Conservation (phyloP, 2,888 invertebrate species). For the Idaea dimidiata region DNA sequence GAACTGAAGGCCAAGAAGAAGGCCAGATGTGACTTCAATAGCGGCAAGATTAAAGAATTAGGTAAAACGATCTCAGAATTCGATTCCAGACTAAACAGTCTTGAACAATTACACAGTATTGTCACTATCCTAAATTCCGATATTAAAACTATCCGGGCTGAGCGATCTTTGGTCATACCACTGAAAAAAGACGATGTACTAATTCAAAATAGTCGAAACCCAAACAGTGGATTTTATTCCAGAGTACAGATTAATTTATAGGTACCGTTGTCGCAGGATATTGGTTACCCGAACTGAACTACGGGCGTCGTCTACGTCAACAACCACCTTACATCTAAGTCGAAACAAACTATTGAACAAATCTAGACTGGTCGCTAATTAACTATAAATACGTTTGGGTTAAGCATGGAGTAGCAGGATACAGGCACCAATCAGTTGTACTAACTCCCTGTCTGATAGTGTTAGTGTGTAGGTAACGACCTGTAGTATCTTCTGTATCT, state of each 20-base stretch:
- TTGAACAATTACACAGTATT: neutral
- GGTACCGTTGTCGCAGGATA: neutral
- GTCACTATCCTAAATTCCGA: neutral
- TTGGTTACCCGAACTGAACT: neutral
- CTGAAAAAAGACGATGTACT: neutral
- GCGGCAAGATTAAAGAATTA: neutral
- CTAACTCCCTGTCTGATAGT: no score
- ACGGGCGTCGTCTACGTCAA: neutral
- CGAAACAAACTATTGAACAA: neutral
- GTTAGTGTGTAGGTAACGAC: slow-evolving; percentile 30
- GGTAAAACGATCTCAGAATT: neutral
- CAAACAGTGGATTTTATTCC: slow-evolving; percentile 4
- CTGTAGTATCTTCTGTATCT: slow-evolving; percentile 95
- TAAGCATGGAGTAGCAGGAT: slow-evolving; percentile 5
- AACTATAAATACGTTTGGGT: slow-evolving; percentile 5
- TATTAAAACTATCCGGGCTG: neutral
- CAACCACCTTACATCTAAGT: neutral
- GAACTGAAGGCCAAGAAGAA: no score
- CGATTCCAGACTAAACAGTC: neutral
- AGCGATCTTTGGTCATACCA: neutral
- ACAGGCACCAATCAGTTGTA: no score
- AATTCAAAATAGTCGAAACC: slow-evolving; percentile 10
- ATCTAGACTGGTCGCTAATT: neutral
- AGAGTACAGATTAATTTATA: slow-evolving; percentile 14
- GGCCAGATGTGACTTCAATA: neutral